Evolutionary conservation across 1,140 invertebrate species (phyloP), one percentile per base, ranked within the genome.

Genomic region (Pogonognathellus flavescens): DNA sequence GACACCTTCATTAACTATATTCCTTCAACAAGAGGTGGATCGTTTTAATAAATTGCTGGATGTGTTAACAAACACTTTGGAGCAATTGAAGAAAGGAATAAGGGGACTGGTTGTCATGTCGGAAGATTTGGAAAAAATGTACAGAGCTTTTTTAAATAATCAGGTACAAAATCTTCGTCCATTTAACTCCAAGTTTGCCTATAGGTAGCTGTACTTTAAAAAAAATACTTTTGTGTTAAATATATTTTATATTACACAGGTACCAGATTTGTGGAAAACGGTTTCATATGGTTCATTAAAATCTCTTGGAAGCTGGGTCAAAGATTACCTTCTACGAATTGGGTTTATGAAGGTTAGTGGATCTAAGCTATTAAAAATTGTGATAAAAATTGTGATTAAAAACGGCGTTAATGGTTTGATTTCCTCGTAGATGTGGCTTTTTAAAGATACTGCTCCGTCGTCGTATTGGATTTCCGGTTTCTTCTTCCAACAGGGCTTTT

Each of bases 381-480:
- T 50, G n/a, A n/a, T 50, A 70, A 82, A 86, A 50, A 31, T n/a
- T 87, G 31, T 87, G 18, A n/a, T 72, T 86, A 41, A 1, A 3
- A 41, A 41, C 6, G 31, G 6, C 31, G n/a, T n/a, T n/a, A n/a
- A n/a, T n/a, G n/a, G n/a, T 41, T 41, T 41, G 31, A 41, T 41
- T 41, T 6, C 6, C 2, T 41, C 2, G 31, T 89, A 94, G 93
- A 93, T 91, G 84, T 97, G 97, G 97, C 91, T 95, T 14, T 90
- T 91, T 41, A 53, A 9, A 57, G 92, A 93, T 11, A 94, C 93
- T 7, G 91, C 91, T n/a, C 95, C 95, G 13, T 92, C 93, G 53
- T 97, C 96, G 7, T 97, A 94, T 89, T 98, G 96, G 97, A 90
- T 98, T 50, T 96, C 96, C 57, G 97, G 96, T 18, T 94, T 97